Evolutionary conservation across 2,888 invertebrate genomes (phyloP).

Genomic region (Nycteola revayana): DNA sequence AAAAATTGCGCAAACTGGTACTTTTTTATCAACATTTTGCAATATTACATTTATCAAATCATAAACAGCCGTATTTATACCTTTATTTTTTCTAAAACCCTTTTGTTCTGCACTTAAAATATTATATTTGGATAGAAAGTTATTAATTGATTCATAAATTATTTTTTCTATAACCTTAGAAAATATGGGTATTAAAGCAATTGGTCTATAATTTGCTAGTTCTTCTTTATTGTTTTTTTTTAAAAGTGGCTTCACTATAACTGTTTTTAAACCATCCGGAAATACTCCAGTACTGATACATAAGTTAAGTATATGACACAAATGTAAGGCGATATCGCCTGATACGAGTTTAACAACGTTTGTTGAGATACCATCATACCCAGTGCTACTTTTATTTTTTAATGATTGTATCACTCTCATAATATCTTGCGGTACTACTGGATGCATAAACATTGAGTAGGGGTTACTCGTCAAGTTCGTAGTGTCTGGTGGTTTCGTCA

Average conservation of each 20-base stretch:
- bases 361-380: constrained; percentile 1
- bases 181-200: not conserved
- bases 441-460: constrained; percentile 4
- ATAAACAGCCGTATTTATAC: constrained; percentile 1
- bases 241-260: not conserved
- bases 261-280: not conserved
- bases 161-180: not conserved
- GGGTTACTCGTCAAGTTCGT: not conserved
- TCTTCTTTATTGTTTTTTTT: constrained; percentile 1
- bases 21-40: not conserved
- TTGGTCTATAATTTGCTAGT: not conserved
- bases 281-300: not conserved
- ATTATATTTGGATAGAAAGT: not conserved
- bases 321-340: not conserved
- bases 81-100: constrained; percentile 2
- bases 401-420: constrained; percentile 1
- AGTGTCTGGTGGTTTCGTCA: not conserved
- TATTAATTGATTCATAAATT: constrained; percentile 6
- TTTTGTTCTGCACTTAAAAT: constrained; percentile 1
- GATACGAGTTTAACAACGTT: not conserved
- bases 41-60: not conserved
- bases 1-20: no score
- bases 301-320: not conserved
- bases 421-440: constrained; percentile 1
- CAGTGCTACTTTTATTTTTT: constrained; percentile 1